Evolutionary conservation across 1,140 invertebrate genomes (phyloP).

Genomic region (Hetaerina americana): DNA sequence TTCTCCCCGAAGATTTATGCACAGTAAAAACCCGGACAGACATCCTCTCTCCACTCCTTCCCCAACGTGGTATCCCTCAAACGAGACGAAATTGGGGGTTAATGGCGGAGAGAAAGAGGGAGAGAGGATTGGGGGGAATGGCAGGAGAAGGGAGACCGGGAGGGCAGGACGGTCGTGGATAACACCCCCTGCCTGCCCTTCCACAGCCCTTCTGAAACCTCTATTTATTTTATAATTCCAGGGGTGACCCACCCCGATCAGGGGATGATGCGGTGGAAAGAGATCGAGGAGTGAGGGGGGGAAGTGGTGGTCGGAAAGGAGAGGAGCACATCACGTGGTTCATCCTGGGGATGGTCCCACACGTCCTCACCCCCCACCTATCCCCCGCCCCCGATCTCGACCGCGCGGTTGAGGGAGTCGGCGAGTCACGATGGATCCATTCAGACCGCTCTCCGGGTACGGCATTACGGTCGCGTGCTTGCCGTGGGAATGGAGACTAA

Average conservation of each 20-base stretch:
- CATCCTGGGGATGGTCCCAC: too few relatives aligned
- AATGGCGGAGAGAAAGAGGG: neutral
- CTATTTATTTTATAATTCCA: neutral
- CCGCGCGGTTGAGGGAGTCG: neutral
- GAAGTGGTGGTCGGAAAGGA: too few relatives aligned
- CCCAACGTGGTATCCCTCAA: neutral
- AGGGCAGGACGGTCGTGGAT: too few relatives aligned
- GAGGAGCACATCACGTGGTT: too few relatives aligned
- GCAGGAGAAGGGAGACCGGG: too few relatives aligned
- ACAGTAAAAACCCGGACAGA: neutral
- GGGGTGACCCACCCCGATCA: too few relatives aligned
- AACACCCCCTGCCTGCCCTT: too few relatives aligned
- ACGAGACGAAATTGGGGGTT: neutral
- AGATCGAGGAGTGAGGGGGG: too few relatives aligned
- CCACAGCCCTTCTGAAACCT: neutral
- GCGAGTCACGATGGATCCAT: neutral
- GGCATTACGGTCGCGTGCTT: neutral
- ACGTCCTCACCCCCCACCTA: too few relatives aligned
- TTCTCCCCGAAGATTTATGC: neutral
- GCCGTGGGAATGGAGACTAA: neutral
- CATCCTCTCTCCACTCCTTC: neutral
- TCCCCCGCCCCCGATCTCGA: too few relatives aligned
- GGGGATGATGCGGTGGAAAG: neutral
- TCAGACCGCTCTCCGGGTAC: neutral
- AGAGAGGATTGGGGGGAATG: too few relatives aligned